phyloP scores from a whole-genome alignment of 2,113 vertebrate genomes.

The Athene noctua region DNA sequence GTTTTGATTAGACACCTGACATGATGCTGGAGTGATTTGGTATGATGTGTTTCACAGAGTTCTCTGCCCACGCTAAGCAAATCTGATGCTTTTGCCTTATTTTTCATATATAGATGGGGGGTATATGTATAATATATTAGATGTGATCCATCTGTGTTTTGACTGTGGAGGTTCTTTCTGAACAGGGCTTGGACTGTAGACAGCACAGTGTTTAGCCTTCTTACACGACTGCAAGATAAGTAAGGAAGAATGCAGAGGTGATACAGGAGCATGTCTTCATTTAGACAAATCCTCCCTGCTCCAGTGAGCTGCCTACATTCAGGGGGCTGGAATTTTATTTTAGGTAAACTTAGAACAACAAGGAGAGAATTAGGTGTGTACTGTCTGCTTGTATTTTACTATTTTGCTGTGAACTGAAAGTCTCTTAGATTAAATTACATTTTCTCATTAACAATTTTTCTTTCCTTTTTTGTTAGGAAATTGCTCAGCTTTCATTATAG shows the following conservation, averaged over 20 bases:
- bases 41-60: neutral
- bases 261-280: neutral
- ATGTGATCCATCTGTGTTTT: neutral
- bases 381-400: neutral
- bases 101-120: neutral
- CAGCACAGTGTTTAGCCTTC: neutral
- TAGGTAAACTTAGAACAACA: neutral
- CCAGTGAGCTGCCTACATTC: neutral
- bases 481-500: neutral
- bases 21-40: neutral
- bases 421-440: neutral
- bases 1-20: neutral
- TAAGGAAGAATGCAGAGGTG: neutral
- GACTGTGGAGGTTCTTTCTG: neutral
- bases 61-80: neutral
- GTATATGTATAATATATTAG: fast-evolving
- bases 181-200: neutral
- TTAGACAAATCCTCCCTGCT: neutral
- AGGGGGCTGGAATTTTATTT: neutral
- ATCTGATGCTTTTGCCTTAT: neutral
- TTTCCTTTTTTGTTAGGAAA: neutral
- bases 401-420: neutral
- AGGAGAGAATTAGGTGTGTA: neutral
- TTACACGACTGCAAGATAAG: neutral
- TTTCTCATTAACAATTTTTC: neutral